These are phyloP conservation scores for Rhineura floridana DNA, from an alignment of 2,113 vertebrate species.

Conservation along the genomic window DNA sequence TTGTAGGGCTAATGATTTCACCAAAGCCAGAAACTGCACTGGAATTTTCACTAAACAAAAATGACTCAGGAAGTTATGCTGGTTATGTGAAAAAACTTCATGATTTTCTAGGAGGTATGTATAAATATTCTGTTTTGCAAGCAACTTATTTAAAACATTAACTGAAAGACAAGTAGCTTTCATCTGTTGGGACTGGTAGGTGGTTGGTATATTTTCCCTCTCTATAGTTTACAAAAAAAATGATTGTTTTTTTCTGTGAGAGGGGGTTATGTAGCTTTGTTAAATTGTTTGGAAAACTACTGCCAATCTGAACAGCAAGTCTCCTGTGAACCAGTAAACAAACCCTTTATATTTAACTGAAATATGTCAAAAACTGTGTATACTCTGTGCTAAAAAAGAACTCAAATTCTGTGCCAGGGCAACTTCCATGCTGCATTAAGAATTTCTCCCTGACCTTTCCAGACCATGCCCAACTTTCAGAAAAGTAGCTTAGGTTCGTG, in stretches of 20 bases:
- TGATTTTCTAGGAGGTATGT: conserved; percentile 85
- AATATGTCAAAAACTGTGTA: background rate
- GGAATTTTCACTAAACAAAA: conserved; percentile 84
- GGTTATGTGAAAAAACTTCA: conserved; percentile 80
- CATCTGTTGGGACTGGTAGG: background rate
- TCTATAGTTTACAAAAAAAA: background rate
- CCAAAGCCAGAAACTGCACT: conserved; percentile 81
- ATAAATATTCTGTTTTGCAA: conserved; percentile 14
- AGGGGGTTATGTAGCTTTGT: background rate
- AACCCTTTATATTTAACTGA: background rate
- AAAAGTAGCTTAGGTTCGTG: background rate
- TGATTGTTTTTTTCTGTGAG: background rate
- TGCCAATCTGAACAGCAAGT: background rate
- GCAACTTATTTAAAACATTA: background rate
- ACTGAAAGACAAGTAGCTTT: background rate
- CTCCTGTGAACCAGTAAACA: background rate
- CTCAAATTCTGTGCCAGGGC: background rate
- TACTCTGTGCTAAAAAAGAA: background rate
- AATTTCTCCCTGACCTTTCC: background rate
- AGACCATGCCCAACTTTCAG: background rate
- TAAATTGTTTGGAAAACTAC: background rate
- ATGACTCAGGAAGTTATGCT: conserved; percentile 74
- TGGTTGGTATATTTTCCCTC: background rate
- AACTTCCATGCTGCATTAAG: background rate
- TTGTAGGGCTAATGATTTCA: conserved; percentile 89